phyloP scores from a whole-genome alignment of 2,888 invertebrate species.

The Asteroscopus sphinx region DNA sequence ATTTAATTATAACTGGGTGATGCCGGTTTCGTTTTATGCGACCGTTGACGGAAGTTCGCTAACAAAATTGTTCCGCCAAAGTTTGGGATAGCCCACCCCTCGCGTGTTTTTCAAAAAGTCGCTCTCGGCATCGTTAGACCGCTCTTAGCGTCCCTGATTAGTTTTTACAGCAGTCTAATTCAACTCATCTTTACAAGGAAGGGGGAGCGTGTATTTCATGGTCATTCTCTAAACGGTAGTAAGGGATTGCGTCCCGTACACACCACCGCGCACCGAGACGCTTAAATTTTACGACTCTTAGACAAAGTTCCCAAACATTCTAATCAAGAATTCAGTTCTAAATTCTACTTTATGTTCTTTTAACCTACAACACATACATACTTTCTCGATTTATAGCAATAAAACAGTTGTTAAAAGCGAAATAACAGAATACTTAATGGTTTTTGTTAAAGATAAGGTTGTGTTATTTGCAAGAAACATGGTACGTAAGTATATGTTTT shows the following conservation, averaged over 20 bases:
- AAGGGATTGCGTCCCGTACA: constrained; percentile 49
- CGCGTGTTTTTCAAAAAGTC: constrained; percentile 79
- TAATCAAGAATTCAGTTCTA: constrained; percentile 50
- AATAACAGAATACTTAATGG: background rate
- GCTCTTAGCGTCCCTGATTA: constrained; percentile 77
- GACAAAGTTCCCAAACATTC: constrained; percentile 44
- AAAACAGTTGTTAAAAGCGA: constrained; percentile 12
- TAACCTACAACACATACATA: constrained; percentile 17
- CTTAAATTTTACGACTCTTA: constrained; percentile 48
- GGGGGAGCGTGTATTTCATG: constrained; percentile 57
- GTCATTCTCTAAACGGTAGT: constrained; percentile 50
- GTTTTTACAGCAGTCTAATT: constrained; percentile 76
- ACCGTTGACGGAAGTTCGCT: constrained; percentile 71
- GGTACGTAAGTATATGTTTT: no score
- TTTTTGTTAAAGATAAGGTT: no score
- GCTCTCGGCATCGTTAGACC: constrained; percentile 71
- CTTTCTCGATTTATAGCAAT: constrained; percentile 17
- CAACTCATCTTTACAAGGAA: constrained; percentile 62
- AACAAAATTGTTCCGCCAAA: constrained; percentile 72
- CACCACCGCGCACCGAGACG: constrained; percentile 47
- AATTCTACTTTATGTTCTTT: constrained; percentile 43
- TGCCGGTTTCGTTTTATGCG: constrained; percentile 69
- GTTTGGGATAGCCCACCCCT: constrained; percentile 62
- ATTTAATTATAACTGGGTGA: constrained; percentile 68
- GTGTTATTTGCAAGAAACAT: no score